Evolutionary conservation across 2,888 invertebrate species (phyloP), one percentile per base, ranked within the genome.

Genomic region (Atethmia centrago): DNA sequence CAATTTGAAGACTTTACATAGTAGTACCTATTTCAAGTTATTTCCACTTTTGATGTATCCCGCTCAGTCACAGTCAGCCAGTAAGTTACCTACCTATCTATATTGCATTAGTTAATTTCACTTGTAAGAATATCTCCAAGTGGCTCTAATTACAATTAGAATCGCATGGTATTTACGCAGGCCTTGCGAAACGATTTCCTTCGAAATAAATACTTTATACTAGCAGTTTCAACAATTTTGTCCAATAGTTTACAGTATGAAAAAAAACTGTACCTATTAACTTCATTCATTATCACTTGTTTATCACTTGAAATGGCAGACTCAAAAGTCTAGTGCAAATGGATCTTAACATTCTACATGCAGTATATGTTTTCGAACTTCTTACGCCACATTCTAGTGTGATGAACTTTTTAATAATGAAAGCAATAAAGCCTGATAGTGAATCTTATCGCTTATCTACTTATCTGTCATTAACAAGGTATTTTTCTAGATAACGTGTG

Each of bases 141-240:
- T 72, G 66, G 40, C 62, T 80, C 65, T 77, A 66, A 82, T 78
- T 82, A 58, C 72, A 78, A 70, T 82, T 65, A 77, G 67, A 47
- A 66, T 56, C 79, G 83, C 72, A 83, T 82, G 80, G 83, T 82
- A 70, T 80, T 82, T 73, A 82, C 72, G 31, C 58, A 63, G 59
- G 40, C 49, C 53, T 79, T 82, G 82, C 78, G 25, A 77, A 80
- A 82, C 59, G 51, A 65, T 77, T 61, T 28, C 59, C 71, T 78
- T 68, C 59, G 36, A 59, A 51, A 42, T 64, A 25, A 56, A 59
- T 64, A 55, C 49, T 56, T n/a, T n/a, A 31, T 7, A n/a, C 10
- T 10, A 63, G 14, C 12, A 25, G 42, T 49, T 45, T 31, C 28
- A 31, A 61, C 21, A 19, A 25, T 42, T 61, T 59, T 53, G 25